A percentile compares a stretch with the other conserved stretches of the same genome.
These are phyloP conservation scores for Pantherophis guttatus DNA, from an alignment of 2,113 vertebrate species.

Conservation along the genomic window DNA sequence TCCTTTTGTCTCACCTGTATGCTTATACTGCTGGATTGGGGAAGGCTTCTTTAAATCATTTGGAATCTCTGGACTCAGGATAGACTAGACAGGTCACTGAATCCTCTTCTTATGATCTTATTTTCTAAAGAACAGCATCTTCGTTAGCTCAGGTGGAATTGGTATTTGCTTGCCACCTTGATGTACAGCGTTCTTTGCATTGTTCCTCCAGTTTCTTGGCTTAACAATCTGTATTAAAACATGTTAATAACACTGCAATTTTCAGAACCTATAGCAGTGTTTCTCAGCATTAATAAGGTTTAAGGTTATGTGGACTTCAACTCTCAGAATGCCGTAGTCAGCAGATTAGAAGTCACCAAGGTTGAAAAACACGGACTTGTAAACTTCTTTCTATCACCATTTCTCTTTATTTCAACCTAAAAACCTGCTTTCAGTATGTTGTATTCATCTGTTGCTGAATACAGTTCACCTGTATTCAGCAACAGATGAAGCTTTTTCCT, in stretches of 20 bases:
- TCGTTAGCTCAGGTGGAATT: not conserved
- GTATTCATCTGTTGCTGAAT: no score
- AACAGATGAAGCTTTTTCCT: slow-evolving; percentile 17
- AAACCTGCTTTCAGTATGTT: not conserved
- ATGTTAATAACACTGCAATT: not conserved
- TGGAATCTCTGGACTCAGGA: not conserved
- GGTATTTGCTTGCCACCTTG: not conserved
- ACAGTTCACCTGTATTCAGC: not conserved
- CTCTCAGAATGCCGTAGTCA: not conserved
- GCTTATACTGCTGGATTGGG: not conserved
- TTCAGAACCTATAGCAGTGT: not conserved
- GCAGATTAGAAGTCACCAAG: not conserved
- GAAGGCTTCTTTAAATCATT: not conserved
- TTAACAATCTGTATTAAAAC: no score
- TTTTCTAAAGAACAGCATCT: not conserved
- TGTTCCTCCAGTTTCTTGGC: not conserved
- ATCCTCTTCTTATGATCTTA: not conserved
- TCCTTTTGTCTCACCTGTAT: not conserved
- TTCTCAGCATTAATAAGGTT: not conserved
- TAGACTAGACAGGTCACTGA: not conserved
- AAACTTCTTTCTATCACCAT: not conserved
- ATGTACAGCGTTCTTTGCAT: not conserved
- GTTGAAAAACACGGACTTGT: not conserved
- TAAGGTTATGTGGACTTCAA: not conserved
- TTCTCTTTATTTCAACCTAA: not conserved